A percentile compares a stretch with the other conserved stretches of the same genome.
Evolutionary conservation across 2,888 invertebrate species (phyloP).

Genomic region (Drosophila heteroneura): DNA sequence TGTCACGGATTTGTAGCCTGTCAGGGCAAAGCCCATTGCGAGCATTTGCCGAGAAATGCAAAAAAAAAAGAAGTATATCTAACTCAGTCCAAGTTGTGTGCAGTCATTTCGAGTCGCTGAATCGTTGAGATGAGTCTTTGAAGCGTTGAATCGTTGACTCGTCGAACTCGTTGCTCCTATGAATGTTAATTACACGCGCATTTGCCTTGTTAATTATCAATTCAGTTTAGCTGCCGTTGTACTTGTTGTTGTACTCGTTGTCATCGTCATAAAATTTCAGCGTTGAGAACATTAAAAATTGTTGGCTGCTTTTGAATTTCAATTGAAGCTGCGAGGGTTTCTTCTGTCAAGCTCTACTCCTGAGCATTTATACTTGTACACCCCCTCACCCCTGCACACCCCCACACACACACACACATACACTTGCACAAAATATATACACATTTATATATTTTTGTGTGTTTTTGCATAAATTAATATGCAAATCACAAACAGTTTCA

Average conservation of each 20-base stretch:
- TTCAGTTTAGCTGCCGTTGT: conserved; percentile 67
- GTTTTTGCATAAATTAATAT: conserved; percentile 82
- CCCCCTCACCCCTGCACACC: not conserved
- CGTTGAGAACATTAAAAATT: conserved; percentile 74
- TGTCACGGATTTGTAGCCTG: conserved; percentile 45
- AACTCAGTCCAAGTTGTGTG: conserved; percentile 12
- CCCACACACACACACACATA: conserved; percentile 3
- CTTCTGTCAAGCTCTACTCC: conserved; percentile 13
- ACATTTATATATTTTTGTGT: conserved; percentile 55
- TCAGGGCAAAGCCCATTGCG: conserved; percentile 25
- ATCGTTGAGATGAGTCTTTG: not conserved
- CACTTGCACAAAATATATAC: conserved; percentile 30
- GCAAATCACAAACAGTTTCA: conserved; percentile 83
- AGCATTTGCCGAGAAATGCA: conserved; percentile 3
- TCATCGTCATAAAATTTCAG: conserved; percentile 74
- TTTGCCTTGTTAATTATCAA: conserved; percentile 83
- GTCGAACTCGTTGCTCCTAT: conserved; percentile 55
- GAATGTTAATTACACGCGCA: conserved; percentile 81
- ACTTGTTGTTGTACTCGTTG: conserved; percentile 37
- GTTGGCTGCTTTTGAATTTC: conserved; percentile 77
- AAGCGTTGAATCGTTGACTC: conserved; percentile 6
- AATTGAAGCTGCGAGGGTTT: conserved; percentile 49
- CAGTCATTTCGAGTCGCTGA: conserved; percentile 13
- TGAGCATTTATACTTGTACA: conserved; percentile 19
- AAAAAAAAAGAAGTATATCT: not conserved